Percentiles rank a stretch among this genome's conserved stretches.
phyloP scores from a whole-genome alignment of 2,797 vertebrate species.

The Crypturellus tataupa region DNA sequence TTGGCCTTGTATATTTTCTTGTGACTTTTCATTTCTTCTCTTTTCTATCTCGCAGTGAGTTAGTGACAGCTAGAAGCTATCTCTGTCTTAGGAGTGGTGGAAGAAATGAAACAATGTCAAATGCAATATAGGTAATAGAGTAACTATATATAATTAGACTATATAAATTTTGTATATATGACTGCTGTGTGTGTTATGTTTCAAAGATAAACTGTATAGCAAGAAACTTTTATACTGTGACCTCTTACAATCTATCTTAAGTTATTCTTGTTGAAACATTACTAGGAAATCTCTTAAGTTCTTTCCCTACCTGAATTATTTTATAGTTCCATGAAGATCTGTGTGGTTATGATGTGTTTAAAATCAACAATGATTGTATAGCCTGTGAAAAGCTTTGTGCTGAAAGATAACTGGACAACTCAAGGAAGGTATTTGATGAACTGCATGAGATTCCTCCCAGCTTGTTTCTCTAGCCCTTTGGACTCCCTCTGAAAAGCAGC shows the following conservation, averaged over 20 bases:
- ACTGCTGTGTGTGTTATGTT: neutral
- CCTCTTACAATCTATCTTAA: neutral
- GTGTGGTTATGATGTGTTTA: neutral
- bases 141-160: neutral
- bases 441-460: neutral
- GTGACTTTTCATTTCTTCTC: constrained; percentile 14
- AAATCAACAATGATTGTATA: fast-evolving
- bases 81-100: neutral
- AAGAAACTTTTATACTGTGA: neutral
- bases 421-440: neutral
- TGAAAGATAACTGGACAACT: neutral
- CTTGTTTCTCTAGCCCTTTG: neutral
- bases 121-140: neutral
- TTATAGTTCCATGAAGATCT: neutral
- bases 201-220: neutral
- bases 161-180: fast-evolving
- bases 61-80: neutral
- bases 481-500: neutral
- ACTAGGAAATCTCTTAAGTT: neutral
- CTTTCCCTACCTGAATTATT: neutral
- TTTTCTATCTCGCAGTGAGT: constrained; percentile 9
- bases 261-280: neutral
- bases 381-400: neutral
- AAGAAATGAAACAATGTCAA: constrained; percentile 1
- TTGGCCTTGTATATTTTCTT: constrained; percentile 20